Conservation (phyloP, 2,888 invertebrate species). For the Dilophus febrilis region DNA sequence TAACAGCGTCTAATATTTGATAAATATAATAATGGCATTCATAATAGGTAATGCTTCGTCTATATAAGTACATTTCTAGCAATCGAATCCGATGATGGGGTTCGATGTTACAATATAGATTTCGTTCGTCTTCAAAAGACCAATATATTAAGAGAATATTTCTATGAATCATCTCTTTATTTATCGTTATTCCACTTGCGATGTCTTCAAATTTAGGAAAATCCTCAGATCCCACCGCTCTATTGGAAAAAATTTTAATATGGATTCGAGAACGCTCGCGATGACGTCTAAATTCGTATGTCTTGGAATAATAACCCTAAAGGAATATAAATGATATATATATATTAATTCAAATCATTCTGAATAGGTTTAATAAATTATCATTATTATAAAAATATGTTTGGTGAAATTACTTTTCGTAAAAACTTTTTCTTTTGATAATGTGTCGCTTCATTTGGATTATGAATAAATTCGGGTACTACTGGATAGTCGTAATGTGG, state of each 20-base stretch:
- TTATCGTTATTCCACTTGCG: slow-evolving; percentile 91
- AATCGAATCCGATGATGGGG: slow-evolving; percentile 69
- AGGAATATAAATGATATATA: slow-evolving; percentile 19
- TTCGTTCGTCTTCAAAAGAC: slow-evolving; percentile 84
- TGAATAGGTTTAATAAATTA: too few relatives aligned
- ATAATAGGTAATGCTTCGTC: slow-evolving; percentile 90
- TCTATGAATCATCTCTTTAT: slow-evolving; percentile 69
- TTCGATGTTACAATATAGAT: slow-evolving; percentile 91
- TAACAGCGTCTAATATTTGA: slow-evolving; percentile 82
- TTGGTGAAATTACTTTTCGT: too few relatives aligned
- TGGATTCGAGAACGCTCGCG: slow-evolving; percentile 68
- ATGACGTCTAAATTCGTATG: slow-evolving; percentile 84
- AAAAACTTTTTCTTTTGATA: too few relatives aligned
- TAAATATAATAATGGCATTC: slow-evolving; percentile 93
- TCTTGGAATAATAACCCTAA: slow-evolving; percentile 96
- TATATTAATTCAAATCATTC: too few relatives aligned
- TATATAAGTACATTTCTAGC: slow-evolving; percentile 95
- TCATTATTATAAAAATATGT: too few relatives aligned
- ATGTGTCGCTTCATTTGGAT: too few relatives aligned
- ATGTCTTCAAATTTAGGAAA: slow-evolving; percentile 95
- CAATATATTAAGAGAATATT: slow-evolving; percentile 89
- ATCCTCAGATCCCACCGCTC: slow-evolving; percentile 77
- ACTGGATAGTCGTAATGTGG: too few relatives aligned
- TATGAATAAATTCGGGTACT: too few relatives aligned
- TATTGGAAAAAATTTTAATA: slow-evolving; percentile 93